Conservation (phyloP, 2,113 vertebrate genomes). For the Mola mola region DNA sequence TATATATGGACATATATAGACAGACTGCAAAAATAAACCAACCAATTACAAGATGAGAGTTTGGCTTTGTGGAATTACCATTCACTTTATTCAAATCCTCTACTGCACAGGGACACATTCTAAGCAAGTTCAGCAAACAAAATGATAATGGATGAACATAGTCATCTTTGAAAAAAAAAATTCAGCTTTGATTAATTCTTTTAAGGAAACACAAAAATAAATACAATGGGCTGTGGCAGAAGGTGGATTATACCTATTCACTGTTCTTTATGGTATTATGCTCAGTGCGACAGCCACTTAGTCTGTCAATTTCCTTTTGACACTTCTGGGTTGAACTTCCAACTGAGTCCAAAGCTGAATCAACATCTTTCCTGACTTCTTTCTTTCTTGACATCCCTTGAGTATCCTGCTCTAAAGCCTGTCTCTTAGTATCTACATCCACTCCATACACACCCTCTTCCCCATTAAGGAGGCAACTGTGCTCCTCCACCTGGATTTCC, state of each 20-base stretch:
- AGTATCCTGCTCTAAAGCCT: conserved; percentile 13
- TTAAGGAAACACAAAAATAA: conserved; percentile 61
- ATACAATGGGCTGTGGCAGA: conserved; percentile 61
- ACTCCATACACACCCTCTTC: conserved; percentile 81
- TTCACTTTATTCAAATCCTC: no score
- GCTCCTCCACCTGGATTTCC: conserved; percentile 72
- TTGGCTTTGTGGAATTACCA: conserved; percentile 34
- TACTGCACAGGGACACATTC: conserved; percentile 5
- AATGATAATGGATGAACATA: no score
- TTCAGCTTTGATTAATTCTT: no score
- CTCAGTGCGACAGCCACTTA: conserved; percentile 78
- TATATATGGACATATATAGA: conserved; percentile 19
- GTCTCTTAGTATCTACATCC: conserved; percentile 39
- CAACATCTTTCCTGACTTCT: conserved; percentile 22
- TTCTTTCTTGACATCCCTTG: conserved; percentile 1
- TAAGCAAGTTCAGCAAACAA: no score
- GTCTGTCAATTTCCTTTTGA: conserved; percentile 56
- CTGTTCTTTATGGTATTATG: conserved; percentile 82
- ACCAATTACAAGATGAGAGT: conserved; percentile 8
- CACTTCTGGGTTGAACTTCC: conserved; percentile 24
- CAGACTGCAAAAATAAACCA: conserved; percentile 38
- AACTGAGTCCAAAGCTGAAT: conserved; percentile 31
- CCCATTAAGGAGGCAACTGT: conserved; percentile 80
- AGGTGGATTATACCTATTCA: conserved; percentile 67
- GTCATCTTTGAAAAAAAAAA: no score